Evolutionary conservation across 2,797 vertebrate species (phyloP), one percentile per base, ranked within the genome.

Genomic region (Sebastes variabilis): DNA sequence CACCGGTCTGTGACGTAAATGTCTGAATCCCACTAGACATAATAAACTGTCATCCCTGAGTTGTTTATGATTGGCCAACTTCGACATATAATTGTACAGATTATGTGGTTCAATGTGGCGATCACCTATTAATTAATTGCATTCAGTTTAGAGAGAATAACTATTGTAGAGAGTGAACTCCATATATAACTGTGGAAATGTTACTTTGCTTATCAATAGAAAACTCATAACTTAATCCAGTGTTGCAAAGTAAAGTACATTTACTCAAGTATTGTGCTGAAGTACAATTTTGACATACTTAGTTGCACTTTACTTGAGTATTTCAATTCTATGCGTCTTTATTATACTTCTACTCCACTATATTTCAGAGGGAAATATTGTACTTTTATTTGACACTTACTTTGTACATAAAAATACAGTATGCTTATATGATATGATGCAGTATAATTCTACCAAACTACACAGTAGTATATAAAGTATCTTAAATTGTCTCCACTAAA

Each of bases 51-150:
- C 38, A 55, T 46, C 34, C 0, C 4, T 3, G 9, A 4, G 11
- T 55, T 55, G 52, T 24, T 56, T 13, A 25, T 24, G 12, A 14
- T 25, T 52, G 0, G 24, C 22, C 0, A 56, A 13, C 55, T 0
- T 13, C 0, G 20, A 8, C 18, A 20, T 0, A 52, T 52, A 8
- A 52, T 52, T 52, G 0, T n/a, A 0, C 46, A 52, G 18, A 52
- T 52, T 9, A n/a, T 52, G 46, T 49, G 46, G 46, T 49, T 49
- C 0, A 0, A 49, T 20, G 42, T 18, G 16, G 42, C 3, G 0
- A 46, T 18, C 14, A 7, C 0, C 14, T 46, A 16, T 46, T 46
- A 46, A 46, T 46, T 18, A 46, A 46, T 0, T 46, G 16, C 42
- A 18, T 46, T 18, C 42, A 46, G 42, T 0, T 46, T 46, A 20